Evolutionary conservation across 2,797 vertebrate genomes (phyloP).

Genomic region (Sarcoramphus papa): DNA sequence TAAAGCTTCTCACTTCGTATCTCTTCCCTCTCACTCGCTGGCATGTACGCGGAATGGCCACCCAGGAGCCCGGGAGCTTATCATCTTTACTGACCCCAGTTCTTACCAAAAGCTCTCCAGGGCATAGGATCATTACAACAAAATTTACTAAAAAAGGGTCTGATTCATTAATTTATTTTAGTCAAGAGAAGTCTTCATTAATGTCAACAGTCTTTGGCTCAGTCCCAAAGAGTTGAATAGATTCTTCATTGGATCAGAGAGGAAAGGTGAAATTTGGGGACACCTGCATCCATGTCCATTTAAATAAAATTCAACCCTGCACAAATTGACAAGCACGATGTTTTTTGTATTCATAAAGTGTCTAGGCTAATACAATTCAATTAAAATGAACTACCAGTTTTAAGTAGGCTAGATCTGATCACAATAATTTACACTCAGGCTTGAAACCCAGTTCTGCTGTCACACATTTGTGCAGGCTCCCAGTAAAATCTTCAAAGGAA

Average conservation of each 20-base stretch:
- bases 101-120: neutral
- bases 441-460: conserved; percentile 35
- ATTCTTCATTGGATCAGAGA: neutral
- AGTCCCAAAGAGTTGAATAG: neutral
- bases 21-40: neutral
- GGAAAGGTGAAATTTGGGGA: conserved; percentile 19
- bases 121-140: neutral
- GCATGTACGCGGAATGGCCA: neutral
- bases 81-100: neutral
- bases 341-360: conserved; percentile 43
- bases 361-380: conserved; percentile 47
- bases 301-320: neutral
- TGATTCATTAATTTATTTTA: neutral
- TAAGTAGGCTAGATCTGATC: conserved; percentile 56
- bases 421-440: conserved; percentile 32
- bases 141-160: neutral
- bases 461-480: conserved; percentile 34
- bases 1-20: neutral
- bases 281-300: conserved; percentile 2
- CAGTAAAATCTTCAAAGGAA: conserved; percentile 58
- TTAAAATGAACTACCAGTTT: conserved; percentile 52
- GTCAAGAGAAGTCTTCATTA: neutral
- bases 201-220: conserved; percentile 4
- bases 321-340: neutral
- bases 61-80: neutral